Evolutionary conservation across 2,888 invertebrate genomes (phyloP).

Genomic region (Odontothrips loti): DNA sequence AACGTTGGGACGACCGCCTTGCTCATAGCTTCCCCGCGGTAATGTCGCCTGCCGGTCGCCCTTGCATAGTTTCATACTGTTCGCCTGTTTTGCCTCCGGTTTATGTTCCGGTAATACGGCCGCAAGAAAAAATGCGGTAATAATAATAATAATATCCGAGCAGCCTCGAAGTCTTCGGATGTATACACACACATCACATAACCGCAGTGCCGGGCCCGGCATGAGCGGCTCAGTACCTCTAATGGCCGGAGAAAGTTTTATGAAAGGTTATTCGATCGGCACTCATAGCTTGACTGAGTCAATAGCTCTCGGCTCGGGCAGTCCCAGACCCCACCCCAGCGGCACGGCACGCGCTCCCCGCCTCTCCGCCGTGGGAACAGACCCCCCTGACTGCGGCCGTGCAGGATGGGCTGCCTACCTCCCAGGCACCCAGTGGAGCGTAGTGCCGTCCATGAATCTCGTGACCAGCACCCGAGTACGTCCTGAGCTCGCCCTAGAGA

Average conservation of each 20-base stretch:
- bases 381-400: neutral
- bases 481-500: too few species aligned
- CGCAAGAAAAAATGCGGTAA: too few species aligned
- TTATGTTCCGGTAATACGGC: too few species aligned
- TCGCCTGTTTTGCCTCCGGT: too few species aligned
- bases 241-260: slow-evolving; percentile 5
- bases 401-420: neutral
- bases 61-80: too few species aligned
- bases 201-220: neutral
- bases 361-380: neutral
- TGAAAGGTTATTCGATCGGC: neutral
- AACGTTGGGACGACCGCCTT: too few species aligned
- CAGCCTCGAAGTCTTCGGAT: too few species aligned
- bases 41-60: too few species aligned
- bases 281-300: neutral
- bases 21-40: too few species aligned
- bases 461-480: too few species aligned
- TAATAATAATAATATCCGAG: too few species aligned
- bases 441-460: neutral
- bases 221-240: neutral
- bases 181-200: too few species aligned
- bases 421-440: neutral
- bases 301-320: neutral
- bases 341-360: neutral
- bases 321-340: neutral